These are phyloP conservation scores for Laticauda laticaudata DNA, from an alignment of 2,113 vertebrate genomes.

Conservation along the genomic window DNA sequence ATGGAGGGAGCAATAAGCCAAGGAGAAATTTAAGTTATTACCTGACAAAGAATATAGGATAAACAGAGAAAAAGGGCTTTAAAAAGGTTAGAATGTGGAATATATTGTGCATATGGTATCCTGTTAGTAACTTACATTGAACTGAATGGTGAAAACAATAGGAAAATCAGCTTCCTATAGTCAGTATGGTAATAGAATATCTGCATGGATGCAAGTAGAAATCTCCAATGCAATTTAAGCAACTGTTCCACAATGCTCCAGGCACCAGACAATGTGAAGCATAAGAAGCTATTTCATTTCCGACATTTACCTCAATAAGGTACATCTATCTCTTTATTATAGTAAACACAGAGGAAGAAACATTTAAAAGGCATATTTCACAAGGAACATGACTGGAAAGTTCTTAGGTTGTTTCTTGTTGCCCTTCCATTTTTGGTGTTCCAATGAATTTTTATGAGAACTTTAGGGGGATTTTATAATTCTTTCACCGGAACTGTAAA, in stretches of 20 bases:
- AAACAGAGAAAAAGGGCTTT: background rate
- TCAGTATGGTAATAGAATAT: background rate
- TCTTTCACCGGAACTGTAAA: slow-evolving; percentile 62
- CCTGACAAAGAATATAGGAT: background rate
- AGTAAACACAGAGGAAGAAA: background rate
- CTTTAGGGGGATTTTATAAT: slow-evolving; percentile 56
- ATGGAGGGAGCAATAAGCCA: background rate
- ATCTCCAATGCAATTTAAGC: background rate
- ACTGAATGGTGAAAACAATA: background rate
- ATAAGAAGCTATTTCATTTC: background rate
- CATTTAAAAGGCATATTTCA: background rate
- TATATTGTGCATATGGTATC: background rate
- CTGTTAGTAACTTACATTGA: background rate
- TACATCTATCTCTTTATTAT: background rate
- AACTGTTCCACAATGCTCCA: background rate
- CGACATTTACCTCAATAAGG: background rate
- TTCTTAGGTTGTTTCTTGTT: slow-evolving; percentile 51
- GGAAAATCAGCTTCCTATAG: background rate
- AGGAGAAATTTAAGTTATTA: background rate
- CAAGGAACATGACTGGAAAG: slow-evolving; percentile 25
- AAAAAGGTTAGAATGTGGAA: background rate
- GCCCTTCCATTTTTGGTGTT: slow-evolving; percentile 44
- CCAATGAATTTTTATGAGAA: slow-evolving; percentile 51
- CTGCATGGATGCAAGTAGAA: background rate
- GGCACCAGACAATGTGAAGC: background rate